These are phyloP conservation scores for Bubalus kerabau DNA, from an alignment of 2,113 vertebrate genomes.

Conservation along the genomic window DNA sequence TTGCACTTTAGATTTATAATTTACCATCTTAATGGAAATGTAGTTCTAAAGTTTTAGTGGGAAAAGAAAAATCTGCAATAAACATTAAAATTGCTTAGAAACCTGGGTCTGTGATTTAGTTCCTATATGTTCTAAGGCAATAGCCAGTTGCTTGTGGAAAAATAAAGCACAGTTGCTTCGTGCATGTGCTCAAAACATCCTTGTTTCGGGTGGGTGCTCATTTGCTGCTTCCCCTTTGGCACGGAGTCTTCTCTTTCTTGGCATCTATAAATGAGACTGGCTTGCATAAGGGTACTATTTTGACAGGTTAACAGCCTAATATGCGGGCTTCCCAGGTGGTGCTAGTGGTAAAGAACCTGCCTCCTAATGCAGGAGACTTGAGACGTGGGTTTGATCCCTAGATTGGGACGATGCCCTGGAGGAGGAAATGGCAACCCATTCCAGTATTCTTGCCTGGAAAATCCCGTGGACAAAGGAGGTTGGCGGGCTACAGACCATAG, in stretches of 20 bases:
- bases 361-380: background rate
- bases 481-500: background rate
- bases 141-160: background rate
- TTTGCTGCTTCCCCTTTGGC: background rate
- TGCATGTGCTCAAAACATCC: background rate
- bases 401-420: background rate
- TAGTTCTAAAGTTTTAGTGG: background rate
- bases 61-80: background rate
- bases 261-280: background rate
- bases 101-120: background rate
- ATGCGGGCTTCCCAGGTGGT: background rate
- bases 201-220: background rate
- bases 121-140: background rate
- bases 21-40: background rate
- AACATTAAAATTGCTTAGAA: conserved; percentile 6
- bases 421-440: background rate
- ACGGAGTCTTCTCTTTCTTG: background rate
- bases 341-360: background rate
- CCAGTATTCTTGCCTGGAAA: background rate
- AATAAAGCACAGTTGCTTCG: background rate
- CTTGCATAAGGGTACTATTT: background rate
- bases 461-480: background rate
- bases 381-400: background rate
- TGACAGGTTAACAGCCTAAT: background rate
- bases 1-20: background rate